Conservation (phyloP, 2,113 vertebrate species). For the Clarias magur region DNA sequence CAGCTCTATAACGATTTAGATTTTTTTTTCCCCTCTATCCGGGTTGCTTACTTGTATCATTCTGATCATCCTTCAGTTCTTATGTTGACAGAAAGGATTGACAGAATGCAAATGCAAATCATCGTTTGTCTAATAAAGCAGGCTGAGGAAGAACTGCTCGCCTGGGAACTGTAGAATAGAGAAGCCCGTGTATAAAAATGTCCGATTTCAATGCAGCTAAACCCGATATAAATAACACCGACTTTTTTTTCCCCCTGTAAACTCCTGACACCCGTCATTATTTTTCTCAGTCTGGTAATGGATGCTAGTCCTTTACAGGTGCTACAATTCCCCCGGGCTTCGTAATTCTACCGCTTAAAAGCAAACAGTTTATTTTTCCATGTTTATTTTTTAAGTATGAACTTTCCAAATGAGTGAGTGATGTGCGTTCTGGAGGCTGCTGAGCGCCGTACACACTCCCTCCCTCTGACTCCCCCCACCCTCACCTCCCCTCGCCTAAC, state of each 20-base stretch:
- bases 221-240: background rate
- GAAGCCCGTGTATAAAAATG: background rate
- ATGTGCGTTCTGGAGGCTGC: conserved; percentile 43
- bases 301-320: conserved; percentile 43
- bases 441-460: background rate
- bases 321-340: conserved; percentile 30
- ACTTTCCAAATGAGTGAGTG: conserved; percentile 57
- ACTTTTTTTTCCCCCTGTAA: background rate
- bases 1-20: background rate
- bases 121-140: background rate
- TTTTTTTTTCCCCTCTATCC: background rate
- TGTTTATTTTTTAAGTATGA: conserved; percentile 57
- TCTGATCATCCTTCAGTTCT: background rate
- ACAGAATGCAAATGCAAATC: background rate
- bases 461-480: background rate
- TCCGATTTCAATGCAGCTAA: background rate
- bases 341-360: conserved; percentile 53
- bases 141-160: background rate
- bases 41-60: background rate
- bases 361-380: conserved; percentile 60
- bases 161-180: background rate
- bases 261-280: conserved; percentile 1
- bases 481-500: background rate
- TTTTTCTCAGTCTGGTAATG: conserved; percentile 14
- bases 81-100: background rate